Conservation (phyloP, 1,140 invertebrate species). For the Heterodera schachtii region DNA sequence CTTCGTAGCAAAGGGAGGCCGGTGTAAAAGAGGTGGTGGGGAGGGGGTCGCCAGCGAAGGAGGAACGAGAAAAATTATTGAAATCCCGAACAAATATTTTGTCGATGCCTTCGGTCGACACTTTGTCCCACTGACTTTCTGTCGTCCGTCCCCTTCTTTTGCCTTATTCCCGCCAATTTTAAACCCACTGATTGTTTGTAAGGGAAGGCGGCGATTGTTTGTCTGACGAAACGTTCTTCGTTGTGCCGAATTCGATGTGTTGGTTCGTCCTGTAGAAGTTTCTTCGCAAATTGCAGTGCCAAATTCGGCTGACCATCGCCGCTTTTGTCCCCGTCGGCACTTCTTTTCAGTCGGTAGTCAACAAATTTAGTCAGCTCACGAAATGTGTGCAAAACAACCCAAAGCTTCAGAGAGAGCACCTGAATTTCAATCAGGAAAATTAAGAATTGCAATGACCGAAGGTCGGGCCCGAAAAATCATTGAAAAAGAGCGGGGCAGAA, state of each 20-base stretch:
- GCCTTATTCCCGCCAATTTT: no score
- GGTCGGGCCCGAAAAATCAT: no score
- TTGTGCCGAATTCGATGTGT: conserved; percentile 32
- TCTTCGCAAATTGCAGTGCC: conserved; percentile 30
- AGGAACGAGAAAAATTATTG: no score
- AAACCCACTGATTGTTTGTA: conserved; percentile 55
- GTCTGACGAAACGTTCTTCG: conserved; percentile 52
- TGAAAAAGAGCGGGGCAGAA: no score
- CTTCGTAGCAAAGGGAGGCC: no score
- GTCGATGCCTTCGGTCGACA: no score
- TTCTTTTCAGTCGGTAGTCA: conserved; percentile 32
- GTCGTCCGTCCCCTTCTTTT: no score
- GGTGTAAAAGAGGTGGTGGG: no score
- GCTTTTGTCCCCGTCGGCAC: background rate
- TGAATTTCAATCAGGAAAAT: conserved; percentile 28
- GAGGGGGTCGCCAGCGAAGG: no score
- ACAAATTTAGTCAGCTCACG: conserved; percentile 58
- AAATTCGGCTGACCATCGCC: conserved; percentile 25
- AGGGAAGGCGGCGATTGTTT: conserved; percentile 52
- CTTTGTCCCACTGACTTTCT: no score
- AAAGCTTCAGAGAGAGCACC: conserved; percentile 62
- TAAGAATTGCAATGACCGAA: background rate
- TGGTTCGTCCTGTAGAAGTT: conserved; percentile 32
- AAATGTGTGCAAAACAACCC: conserved; percentile 55
- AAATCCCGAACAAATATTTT: no score